Conservation (phyloP, 2,797 vertebrate genomes). For the Bradypus variegatus region DNA sequence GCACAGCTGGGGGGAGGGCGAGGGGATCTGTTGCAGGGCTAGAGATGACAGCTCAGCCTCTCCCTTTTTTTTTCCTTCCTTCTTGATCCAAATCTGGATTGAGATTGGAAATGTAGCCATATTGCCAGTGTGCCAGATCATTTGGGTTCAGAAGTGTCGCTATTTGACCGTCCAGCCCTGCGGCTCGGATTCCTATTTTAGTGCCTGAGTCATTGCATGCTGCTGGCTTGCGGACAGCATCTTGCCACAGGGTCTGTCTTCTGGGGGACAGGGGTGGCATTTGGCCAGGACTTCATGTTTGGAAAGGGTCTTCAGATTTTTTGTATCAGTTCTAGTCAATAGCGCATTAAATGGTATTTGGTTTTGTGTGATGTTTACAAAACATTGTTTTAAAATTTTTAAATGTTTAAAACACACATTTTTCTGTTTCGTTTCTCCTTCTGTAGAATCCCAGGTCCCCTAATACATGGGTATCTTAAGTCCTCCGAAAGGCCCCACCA, state of each 20-base stretch:
- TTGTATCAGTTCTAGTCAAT: not conserved
- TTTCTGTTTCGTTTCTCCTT: not conserved
- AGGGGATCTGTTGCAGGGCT: not conserved
- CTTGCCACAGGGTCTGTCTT: not conserved
- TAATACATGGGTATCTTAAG: not conserved
- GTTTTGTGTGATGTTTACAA: not conserved
- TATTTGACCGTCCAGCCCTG: rapidly evolving
- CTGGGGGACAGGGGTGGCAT: too few relatives aligned
- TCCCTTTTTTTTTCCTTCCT: not conserved
- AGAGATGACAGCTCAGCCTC: not conserved
- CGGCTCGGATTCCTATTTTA: not conserved
- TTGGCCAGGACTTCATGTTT: not conserved
- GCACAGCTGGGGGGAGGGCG: not conserved
- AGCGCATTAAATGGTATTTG: not conserved
- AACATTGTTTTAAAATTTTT: not conserved
- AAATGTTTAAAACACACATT: not conserved
- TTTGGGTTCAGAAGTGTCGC: not conserved
- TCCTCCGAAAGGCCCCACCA: not conserved
- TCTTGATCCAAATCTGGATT: not conserved
- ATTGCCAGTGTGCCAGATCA: too few relatives aligned
- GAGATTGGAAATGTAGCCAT: not conserved
- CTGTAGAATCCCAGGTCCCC: not conserved
- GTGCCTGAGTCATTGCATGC: too few relatives aligned
- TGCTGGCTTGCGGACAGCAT: not conserved
- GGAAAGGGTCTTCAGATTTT: not conserved